Percentiles rank a stretch among this genome's conserved stretches.
Evolutionary conservation across 2,113 vertebrate species (phyloP).

Genomic region (Ctenodactylus gundi): DNA sequence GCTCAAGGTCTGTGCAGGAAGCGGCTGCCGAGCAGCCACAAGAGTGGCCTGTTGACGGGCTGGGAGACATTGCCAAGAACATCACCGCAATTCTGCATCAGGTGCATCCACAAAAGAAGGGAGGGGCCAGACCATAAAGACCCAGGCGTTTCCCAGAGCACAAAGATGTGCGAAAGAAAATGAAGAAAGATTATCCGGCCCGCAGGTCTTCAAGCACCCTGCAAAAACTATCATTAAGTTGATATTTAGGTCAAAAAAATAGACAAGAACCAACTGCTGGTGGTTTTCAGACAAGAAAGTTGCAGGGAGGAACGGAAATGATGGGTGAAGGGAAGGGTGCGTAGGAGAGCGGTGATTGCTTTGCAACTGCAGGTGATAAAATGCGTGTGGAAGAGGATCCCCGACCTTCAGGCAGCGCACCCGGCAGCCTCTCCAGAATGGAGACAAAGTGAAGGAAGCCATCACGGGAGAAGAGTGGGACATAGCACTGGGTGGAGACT

Average conservation of each 20-base stretch:
- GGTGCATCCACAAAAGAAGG: not conserved
- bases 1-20: not conserved
- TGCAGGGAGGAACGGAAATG: not conserved
- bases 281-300: slow-evolving; percentile 19
- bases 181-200: not conserved
- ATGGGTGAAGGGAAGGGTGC: not conserved
- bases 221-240: not conserved
- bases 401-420: not conserved
- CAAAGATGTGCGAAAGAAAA: not conserved
- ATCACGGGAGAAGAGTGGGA: not conserved
- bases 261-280: not conserved
- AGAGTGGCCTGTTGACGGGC: not conserved
- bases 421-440: not conserved
- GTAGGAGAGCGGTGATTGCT: not conserved
- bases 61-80: not conserved
- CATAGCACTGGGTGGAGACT: not conserved
- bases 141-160: not conserved
- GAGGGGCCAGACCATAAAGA: not conserved
- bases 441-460: slow-evolving; percentile 43
- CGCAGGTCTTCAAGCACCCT: not conserved
- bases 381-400: not conserved
- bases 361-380: not conserved
- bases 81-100: not conserved
- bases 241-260: not conserved
- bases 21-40: not conserved